Evolutionary conservation across 2,797 vertebrate genomes (phyloP).

Genomic region (Caiman crocodilus): DNA sequence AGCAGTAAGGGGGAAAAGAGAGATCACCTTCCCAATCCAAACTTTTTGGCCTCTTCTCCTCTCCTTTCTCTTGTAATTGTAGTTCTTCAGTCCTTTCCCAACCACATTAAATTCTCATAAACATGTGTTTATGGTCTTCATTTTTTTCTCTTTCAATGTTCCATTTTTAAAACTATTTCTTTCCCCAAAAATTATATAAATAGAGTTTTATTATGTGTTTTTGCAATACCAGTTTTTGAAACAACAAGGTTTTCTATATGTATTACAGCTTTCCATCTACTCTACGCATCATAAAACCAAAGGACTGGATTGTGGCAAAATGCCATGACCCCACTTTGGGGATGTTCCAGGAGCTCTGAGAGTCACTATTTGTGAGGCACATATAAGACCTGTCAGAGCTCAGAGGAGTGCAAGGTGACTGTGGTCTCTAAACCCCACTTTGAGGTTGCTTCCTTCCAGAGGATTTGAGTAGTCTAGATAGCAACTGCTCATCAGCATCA

Average conservation of each 20-base stretch:
- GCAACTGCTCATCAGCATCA: no score
- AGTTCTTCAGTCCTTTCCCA: neutral
- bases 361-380: conserved; percentile 45
- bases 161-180: conserved; percentile 35
- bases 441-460: no score
- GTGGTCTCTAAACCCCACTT: conserved; percentile 31
- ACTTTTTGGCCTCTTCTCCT: neutral
- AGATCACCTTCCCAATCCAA: neutral
- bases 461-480: no score
- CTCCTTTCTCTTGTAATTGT: neutral
- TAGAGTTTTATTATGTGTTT: conserved; percentile 65
- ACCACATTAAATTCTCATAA: neutral
- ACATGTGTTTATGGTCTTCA: neutral
- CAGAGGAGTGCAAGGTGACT: conserved; percentile 22
- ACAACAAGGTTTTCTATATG: conserved; percentile 59
- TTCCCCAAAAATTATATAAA: conserved; percentile 47
- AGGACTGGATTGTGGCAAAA: conserved; percentile 66
- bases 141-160: neutral
- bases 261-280: conserved; percentile 12
- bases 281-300: conserved; percentile 50
- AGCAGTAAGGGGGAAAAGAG: neutral
- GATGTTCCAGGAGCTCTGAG: conserved; percentile 53
- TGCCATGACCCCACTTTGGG: conserved; percentile 76
- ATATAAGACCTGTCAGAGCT: conserved; percentile 19
- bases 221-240: conserved; percentile 64